Percentiles rank a stretch among this genome's conserved stretches.
These are phyloP conservation scores for Micromys minutus DNA, from an alignment of 2,113 vertebrate species.

Conservation along the genomic window DNA sequence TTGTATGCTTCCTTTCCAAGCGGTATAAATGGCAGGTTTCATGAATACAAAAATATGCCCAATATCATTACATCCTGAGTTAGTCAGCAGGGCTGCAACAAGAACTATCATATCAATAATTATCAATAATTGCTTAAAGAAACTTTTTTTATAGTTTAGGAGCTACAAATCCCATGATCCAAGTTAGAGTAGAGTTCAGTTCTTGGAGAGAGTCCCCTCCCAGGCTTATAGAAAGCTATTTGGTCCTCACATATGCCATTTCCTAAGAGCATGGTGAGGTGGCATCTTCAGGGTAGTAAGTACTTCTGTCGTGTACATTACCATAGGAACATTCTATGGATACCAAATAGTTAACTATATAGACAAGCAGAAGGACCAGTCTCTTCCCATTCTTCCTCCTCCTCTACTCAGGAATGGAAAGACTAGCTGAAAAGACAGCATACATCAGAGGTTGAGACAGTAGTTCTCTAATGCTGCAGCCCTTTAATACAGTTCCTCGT, in stretches of 20 bases:
- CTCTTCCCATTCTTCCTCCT: background rate
- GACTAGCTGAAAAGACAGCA: slow-evolving; percentile 19
- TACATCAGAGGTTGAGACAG: background rate
- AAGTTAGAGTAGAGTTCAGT: background rate
- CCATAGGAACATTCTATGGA: background rate
- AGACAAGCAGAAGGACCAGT: background rate
- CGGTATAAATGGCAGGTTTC: slow-evolving; percentile 17
- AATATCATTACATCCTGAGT: slow-evolving; percentile 22
- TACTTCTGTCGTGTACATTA: slow-evolving; percentile 8
- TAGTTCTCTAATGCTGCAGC: background rate
- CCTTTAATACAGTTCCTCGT: background rate
- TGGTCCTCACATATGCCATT: background rate
- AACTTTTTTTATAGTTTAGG: slow-evolving; percentile 31
- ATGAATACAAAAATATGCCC: slow-evolving; percentile 6
- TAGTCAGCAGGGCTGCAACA: background rate
- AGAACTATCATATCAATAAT: slow-evolving; percentile 33
- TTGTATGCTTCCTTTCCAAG: slow-evolving; percentile 32
- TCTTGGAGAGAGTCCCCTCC: background rate
- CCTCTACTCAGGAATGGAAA: background rate
- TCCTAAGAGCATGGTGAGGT: background rate
- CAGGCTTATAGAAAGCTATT: background rate
- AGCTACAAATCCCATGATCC: slow-evolving; percentile 25
- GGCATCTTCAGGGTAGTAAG: background rate
- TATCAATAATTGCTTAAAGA: slow-evolving; percentile 12
- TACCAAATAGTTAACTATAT: slow-evolving; percentile 11